These are phyloP conservation scores for Ceratitis capitata DNA, from an alignment of 1,140 invertebrate genomes.

Conservation along the genomic window DNA sequence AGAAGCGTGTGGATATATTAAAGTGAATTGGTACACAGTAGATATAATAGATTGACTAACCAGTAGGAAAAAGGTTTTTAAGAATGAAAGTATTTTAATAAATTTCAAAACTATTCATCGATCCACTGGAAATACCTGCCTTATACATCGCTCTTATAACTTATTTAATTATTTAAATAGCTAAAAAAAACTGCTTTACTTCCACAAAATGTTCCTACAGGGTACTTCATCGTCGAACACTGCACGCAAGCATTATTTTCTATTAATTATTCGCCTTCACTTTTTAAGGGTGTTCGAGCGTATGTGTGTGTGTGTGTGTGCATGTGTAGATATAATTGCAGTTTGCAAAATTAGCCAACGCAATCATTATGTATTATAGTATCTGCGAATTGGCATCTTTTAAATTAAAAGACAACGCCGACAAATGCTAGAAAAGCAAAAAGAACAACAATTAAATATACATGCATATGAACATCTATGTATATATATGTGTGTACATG, in stretches of 20 bases:
- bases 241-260: neutral
- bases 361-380: neutral
- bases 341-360: slow-evolving; percentile 15
- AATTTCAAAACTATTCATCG: no score
- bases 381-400: neutral
- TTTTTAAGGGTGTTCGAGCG: neutral
- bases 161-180: no score
- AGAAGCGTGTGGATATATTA: no score
- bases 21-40: no score
- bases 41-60: no score
- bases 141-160: no score
- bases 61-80: neutral
- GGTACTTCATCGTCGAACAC: neutral
- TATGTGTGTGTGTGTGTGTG: no score
- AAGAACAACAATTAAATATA: neutral
- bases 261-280: neutral
- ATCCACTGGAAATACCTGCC: no score
- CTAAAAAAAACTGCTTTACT: neutral
- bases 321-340: neutral
- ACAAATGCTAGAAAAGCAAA: neutral
- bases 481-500: neutral
- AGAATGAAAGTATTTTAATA: neutral
- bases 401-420: neutral
- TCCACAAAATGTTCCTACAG: neutral
- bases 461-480: neutral